Evolutionary conservation across 2,113 vertebrate genomes (phyloP), one percentile per base, ranked within the genome.

Genomic region (Hymenochirus boettgeri): DNA sequence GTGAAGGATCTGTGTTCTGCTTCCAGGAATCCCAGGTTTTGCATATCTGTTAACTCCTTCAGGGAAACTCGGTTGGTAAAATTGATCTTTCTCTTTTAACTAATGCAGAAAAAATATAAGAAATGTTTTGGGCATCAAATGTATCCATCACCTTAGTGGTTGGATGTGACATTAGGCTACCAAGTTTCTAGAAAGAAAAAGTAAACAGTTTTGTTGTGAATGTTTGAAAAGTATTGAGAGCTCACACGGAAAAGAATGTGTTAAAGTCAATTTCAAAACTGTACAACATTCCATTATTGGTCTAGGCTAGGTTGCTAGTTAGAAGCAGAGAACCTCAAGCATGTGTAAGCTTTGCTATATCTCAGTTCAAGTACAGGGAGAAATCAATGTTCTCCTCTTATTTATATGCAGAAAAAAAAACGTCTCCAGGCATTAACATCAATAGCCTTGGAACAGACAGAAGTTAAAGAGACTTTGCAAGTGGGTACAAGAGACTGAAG

Each of bases 1-100:
- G 70, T 93, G 89, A 92, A 90, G 92, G 85, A 77, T 76, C 82
- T 61, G 46, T 84, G 83, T 84, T 84, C 86, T 82, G 83, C 81
- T 84, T 74, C 78, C 70, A 77, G 76, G 71, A 74, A 35, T 77
- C 78, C 73, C 52, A 69, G 65, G 56, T 69, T 60, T 48, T 69
- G 35, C 57, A 69, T 42, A 69, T 53, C 18, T 45, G n/a, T 69
- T 69, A 69, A 69, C 65, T 26, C 65, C 46, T 60, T 59, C 48
- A 53, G 46, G 5, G 15, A 42, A 15, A 42, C n/a, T n/a, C n/a
- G n/a, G n/a, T n/a, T n/a, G n/a, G n/a, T n/a, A n/a, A n/a, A n/a
- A n/a, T n/a, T n/a, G n/a, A n/a, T n/a, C n/a, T n/a, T n/a, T n/a
- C n/a, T n/a, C n/a, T n/a, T n/a, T n/a, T n/a, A n/a, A n/a, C n/a